A percentile compares a stretch with the other conserved stretches of the same genome.
Conservation (phyloP, 2,888 invertebrate species). For the Pegoplata infirma region DNA sequence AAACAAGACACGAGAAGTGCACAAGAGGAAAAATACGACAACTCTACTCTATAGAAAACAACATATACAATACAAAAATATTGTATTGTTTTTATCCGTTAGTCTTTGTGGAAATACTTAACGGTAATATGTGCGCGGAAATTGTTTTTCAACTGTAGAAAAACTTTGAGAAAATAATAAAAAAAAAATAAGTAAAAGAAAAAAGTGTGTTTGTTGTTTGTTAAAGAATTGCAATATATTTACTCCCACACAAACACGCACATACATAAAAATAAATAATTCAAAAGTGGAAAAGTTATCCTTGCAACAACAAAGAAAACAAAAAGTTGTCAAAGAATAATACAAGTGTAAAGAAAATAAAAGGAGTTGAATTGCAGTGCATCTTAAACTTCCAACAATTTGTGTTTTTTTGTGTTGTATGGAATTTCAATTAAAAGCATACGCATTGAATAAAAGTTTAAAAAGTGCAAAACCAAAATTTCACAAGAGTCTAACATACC, state of each 20-base stretch:
- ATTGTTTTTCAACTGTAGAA: slow-evolving; percentile 28
- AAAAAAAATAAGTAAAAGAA: not conserved
- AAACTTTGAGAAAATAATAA: not conserved
- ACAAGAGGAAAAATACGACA: slow-evolving; percentile 3
- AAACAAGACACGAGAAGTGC: slow-evolving; percentile 10
- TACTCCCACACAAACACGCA: not conserved
- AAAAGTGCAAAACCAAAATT: not conserved
- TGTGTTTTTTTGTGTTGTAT: too few species aligned
- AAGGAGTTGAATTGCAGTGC: not conserved
- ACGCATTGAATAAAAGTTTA: not conserved
- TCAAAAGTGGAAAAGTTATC: not conserved
- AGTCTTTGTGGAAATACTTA: slow-evolving; percentile 56
- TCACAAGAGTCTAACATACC: too few species aligned
- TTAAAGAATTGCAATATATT: slow-evolving; percentile 26
- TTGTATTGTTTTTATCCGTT: slow-evolving; percentile 37
- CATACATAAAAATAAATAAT: too few species aligned
- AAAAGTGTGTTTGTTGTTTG: slow-evolving; percentile 30
- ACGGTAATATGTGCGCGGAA: slow-evolving; percentile 57
- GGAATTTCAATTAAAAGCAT: not conserved
- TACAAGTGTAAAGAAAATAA: not conserved
- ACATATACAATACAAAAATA: slow-evolving; percentile 4
- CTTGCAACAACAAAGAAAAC: not conserved
- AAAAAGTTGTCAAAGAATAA: not conserved
- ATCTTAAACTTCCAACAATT: too few species aligned
- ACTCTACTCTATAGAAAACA: not conserved